A percentile compares a stretch with the other conserved stretches of the same genome.
Conservation (phyloP, 2,113 vertebrate genomes). For the Pterocles orientalis region DNA sequence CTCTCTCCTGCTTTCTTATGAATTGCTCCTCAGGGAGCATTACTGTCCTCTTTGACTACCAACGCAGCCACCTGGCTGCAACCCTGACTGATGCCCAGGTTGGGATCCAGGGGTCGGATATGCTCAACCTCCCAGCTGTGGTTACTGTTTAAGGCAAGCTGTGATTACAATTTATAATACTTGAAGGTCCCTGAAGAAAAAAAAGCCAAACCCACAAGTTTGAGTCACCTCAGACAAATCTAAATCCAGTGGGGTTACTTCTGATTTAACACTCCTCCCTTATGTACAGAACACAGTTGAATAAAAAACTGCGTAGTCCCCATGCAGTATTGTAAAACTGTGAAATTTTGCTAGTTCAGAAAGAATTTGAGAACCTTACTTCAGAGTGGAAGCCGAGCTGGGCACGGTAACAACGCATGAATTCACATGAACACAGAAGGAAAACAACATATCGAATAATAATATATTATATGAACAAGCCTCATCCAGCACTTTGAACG, state of each 20-base stretch:
- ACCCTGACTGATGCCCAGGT: background rate
- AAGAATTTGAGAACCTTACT: background rate
- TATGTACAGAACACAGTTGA: fast-evolving
- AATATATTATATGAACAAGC: background rate
- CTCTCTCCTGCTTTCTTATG: background rate
- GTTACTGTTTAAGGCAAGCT: background rate
- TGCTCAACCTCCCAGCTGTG: background rate
- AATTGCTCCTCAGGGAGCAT: background rate
- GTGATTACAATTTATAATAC: background rate
- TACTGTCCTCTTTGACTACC: background rate
- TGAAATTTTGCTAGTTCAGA: background rate
- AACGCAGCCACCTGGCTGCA: background rate
- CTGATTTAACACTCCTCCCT: background rate
- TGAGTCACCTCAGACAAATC: background rate
- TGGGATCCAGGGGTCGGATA: background rate
- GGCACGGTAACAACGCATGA: background rate
- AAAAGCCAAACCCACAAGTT: background rate
- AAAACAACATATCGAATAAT: background rate
- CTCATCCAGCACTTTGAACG: background rate
- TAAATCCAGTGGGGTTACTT: background rate
- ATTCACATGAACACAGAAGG: background rate
- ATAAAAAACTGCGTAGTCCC: background rate
- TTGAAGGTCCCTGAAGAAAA: background rate
- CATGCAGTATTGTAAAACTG: background rate
- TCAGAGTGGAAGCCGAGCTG: background rate